Evolutionary conservation across 64 coral and sea anemone species (phyloP).

Genomic region (Dendrophyllia cribrosa): DNA sequence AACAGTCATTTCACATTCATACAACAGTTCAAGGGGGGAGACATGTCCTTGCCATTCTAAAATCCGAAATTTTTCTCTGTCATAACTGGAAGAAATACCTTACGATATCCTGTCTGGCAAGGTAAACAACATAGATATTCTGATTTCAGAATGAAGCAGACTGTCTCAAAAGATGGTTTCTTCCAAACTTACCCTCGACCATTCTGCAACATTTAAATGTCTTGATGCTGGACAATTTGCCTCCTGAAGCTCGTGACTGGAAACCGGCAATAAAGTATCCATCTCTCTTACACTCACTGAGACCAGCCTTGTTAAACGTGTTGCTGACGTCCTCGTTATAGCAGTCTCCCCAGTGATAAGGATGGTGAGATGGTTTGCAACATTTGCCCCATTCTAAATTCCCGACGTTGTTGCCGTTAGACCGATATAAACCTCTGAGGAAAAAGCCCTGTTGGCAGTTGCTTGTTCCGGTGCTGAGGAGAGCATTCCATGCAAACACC

Average conservation of each 20-base stretch:
- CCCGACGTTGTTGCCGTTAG: background rate
- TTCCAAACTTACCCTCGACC: background rate
- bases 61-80: no score
- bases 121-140: no score
- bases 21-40: no score
- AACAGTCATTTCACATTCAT: no score
- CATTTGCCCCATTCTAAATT: constrained; percentile 59
- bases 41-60: no score
- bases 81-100: no score
- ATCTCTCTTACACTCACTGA: constrained; percentile 17
- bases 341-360: background rate
- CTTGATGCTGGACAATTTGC: constrained; percentile 24
- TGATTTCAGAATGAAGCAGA: background rate
- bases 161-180: background rate
- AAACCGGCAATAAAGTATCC: constrained; percentile 20
- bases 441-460: constrained; percentile 33
- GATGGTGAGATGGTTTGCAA: constrained; percentile 24
- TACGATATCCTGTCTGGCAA: no score
- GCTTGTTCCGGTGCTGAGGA: constrained; percentile 1
- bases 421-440: constrained; percentile 29
- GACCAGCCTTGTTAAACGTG: constrained; percentile 12
- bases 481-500: background rate
- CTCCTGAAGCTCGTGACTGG: background rate
- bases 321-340: constrained; percentile 22
- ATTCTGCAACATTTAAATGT: constrained; percentile 47